Conservation (phyloP, 2,797 vertebrate genomes). For the Megalops cyprinoides region DNA sequence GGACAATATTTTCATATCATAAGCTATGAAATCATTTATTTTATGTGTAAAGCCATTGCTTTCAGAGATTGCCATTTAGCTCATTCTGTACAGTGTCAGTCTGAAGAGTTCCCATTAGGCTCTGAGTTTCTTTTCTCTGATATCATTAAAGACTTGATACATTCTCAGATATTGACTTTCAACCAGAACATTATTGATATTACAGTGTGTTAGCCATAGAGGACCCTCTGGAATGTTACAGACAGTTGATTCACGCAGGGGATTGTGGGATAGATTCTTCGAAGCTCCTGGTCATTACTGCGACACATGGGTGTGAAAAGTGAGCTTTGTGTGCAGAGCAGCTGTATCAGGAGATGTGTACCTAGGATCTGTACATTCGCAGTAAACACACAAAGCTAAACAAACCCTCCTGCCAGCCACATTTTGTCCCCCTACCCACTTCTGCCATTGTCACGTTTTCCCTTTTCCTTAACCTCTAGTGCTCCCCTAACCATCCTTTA, state of each 20-base stretch:
- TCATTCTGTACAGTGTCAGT: no score
- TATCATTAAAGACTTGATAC: slow-evolving; percentile 35
- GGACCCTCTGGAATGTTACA: slow-evolving; percentile 35
- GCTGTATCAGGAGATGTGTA: slow-evolving; percentile 16
- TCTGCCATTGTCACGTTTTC: not conserved
- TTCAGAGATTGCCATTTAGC: no score
- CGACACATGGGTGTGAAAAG: slow-evolving; percentile 29
- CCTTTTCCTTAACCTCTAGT: not conserved
- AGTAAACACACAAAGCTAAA: slow-evolving; percentile 26
- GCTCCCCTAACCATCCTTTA: not conserved
- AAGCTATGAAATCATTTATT: no score
- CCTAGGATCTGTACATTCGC: slow-evolving; percentile 26
- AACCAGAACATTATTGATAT: not conserved
- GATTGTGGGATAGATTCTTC: slow-evolving; percentile 42
- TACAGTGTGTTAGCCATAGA: slow-evolving; percentile 38
- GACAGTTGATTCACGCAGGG: slow-evolving; percentile 24
- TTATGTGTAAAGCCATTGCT: no score
- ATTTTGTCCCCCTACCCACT: not conserved
- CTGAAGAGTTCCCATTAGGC: no score
- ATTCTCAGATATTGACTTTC: slow-evolving; percentile 10
- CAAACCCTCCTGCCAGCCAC: slow-evolving; percentile 11
- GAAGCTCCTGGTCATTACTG: slow-evolving; percentile 31
- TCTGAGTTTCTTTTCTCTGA: no score
- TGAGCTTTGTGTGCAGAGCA: slow-evolving; percentile 27
- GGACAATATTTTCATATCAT: no score